Evolutionary conservation across 2,888 invertebrate genomes (phyloP).

Genomic region (Eledona agricola): DNA sequence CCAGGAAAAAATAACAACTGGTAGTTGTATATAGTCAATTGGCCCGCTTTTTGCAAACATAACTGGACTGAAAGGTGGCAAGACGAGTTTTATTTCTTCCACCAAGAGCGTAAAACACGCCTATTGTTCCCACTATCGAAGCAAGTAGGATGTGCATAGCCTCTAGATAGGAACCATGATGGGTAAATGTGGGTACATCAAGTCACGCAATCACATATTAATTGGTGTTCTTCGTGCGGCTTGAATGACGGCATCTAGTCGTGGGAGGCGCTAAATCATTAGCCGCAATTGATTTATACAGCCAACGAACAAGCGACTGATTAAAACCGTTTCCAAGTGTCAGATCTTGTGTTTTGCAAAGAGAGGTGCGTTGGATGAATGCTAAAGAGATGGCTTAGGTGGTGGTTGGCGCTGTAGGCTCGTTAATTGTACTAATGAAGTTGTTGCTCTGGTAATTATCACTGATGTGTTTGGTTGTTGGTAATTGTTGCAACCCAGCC

Average conservation of each 20-base stretch:
- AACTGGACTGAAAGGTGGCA: conserved; percentile 12
- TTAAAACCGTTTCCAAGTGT: no score
- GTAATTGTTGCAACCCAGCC: conserved; percentile 47
- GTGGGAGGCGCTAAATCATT: conserved; percentile 54
- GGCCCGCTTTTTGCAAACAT: neutral
- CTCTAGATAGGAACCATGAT: conserved; percentile 40
- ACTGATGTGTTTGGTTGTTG: conserved; percentile 44
- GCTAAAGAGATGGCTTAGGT: neutral
- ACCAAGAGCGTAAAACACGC: conserved; percentile 31
- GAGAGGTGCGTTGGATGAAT: conserved; percentile 8
- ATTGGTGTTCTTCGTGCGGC: conserved; percentile 50
- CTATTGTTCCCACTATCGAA: conserved; percentile 38
- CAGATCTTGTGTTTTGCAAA: no score
- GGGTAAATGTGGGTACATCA: conserved; percentile 48
- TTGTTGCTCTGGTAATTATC: conserved; percentile 44
- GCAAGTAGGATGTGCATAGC: conserved; percentile 31
- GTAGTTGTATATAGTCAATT: conserved; percentile 7
- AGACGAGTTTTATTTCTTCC: conserved; percentile 18
- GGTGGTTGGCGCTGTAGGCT: conserved; percentile 28
- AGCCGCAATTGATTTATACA: conserved; percentile 50
- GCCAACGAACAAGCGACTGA: conserved; percentile 30
- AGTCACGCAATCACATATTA: conserved; percentile 49
- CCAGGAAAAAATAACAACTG: no score
- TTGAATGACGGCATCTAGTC: conserved; percentile 49
- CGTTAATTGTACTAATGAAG: conserved; percentile 44